Base-by-base conservation (phyloP, 2,888 invertebrate species). In the Branchellion lobata region DNA sequence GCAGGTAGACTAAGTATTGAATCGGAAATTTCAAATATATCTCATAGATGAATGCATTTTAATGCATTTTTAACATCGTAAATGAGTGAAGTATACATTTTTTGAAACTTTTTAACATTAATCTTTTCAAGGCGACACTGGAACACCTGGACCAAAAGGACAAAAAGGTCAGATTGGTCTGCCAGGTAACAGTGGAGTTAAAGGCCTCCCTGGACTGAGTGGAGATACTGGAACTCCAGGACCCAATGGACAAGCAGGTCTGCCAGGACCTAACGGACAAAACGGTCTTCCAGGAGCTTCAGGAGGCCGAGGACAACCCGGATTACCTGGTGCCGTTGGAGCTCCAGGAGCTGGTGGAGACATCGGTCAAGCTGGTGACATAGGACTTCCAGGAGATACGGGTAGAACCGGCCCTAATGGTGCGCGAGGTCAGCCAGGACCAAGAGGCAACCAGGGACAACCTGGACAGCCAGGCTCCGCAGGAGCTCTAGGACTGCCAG, bases 371-470 rank as follows among this genome's bases (percentile, higher is more conserved):
- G 72, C 79, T 57, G 83, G 83, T 51, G 61, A 61, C 36, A 71
- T 79, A 18, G 79, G 78, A 53, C 79, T 61, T 71, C 24, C 72
- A n/a, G 79, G 80, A 27, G 77, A 47, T 69, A 27, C 31, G 29
- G 91, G 83, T 53, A 29, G 18, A 21, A 29, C 47, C 27, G 96
- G 83, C 33, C 47, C 33, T 18, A 29, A 40, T 57, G 96, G 96
- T 47, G 92, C 93, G 5, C 90, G 92, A 47, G 85, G 85, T 53
- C 81, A 81, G 5, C 68, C 71, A 71, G 82, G 82, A 51, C 69
- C 47, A 57, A 81, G 61, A 33, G 82, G 82, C 51, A 80, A 80
- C 31, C 31, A 65, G 57, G 82, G 82, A 78, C 75, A 78, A 21
- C 27, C 47, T 34, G 81, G 81, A 68, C 21, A n/a, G 29, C 51